Percentiles rank a stretch among this genome's conserved stretches.
Conservation (phyloP, 2,797 vertebrate genomes). For the Phalloptychus januarius region DNA sequence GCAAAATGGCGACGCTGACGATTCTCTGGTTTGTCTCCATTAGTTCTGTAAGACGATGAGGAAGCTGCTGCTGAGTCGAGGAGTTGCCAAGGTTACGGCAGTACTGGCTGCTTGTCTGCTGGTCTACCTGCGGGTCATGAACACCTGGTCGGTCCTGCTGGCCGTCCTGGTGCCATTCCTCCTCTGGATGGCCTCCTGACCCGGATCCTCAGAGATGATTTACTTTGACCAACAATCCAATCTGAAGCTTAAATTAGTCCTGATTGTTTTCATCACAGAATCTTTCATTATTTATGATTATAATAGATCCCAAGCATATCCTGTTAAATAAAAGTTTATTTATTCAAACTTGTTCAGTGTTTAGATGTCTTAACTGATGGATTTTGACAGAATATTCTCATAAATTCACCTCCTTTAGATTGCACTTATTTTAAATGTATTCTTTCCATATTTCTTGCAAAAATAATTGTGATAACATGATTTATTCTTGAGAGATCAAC, state of each 20-base stretch:
- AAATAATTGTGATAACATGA: background rate
- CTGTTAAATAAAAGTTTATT: background rate
- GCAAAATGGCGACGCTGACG: background rate
- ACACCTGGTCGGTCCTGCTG: slow-evolving; percentile 74
- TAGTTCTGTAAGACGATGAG: slow-evolving; percentile 91
- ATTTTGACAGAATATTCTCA: background rate
- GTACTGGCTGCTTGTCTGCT: slow-evolving; percentile 79
- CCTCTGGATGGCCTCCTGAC: slow-evolving; percentile 64
- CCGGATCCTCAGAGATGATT: background rate
- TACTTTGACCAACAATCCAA: background rate
- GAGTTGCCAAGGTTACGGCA: slow-evolving; percentile 82
- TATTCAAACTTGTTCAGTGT: background rate
- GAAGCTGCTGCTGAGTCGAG: slow-evolving; percentile 88
- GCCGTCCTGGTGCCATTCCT: slow-evolving; percentile 68
- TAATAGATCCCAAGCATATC: background rate
- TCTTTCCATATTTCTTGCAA: background rate
- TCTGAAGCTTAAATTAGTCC: background rate
- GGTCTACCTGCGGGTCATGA: slow-evolving; percentile 75
- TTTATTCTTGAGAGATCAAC: background rate
- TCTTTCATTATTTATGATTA: background rate
- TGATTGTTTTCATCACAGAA: background rate
- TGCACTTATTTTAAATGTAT: background rate
- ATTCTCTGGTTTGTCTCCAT: slow-evolving; percentile 19
- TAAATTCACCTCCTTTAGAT: background rate
- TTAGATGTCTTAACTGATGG: background rate